Evolutionary conservation across 2,888 invertebrate species (phyloP), one percentile per base, ranked within the genome.

Genomic region (Scaptomyza parva): DNA sequence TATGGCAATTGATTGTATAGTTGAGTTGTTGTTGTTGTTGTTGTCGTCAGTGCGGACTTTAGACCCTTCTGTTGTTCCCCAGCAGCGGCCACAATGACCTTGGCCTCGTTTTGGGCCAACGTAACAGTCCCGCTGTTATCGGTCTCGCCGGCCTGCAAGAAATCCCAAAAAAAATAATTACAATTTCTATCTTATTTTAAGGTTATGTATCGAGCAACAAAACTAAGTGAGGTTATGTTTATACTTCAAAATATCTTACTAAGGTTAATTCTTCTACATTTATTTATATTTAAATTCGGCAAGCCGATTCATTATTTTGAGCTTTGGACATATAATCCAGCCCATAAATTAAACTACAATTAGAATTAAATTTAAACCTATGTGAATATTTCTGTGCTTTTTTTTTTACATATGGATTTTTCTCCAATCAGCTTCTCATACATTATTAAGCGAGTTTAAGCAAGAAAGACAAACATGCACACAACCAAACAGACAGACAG

Each of bases 1-100:
- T 91, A 91, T 20, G 91, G 88, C 64, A 91, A 90, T 69, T 91
- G 91, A 77, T 91, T 91, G 74, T 91, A 91, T 14, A 91, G 84
- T 33, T 89, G 89, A 22, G 88, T 57, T 12, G 62, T 59, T 3
- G 72, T 37, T 17, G 69, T 33, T 8, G 89, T 78, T 43, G 89
- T 58, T 22, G 58, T 40, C 22, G 89, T 84, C 77, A 89, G 87
- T 1, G 63, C 74, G 3, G 86, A 76, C 57, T 89, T 91, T 8
- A 89, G 77, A 9, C 76, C 61, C 83, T 89, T 86, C 65, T 87
- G 72, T 61, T 86, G 89, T 44, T 84, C 88, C 45, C 83, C 73
- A 7, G 83, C 64, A 18, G 86, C 79, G 48, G 88, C 76, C 54
- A 89, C 87, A 60, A 87, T 88, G 39, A 88, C 89, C 74, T 89